These are phyloP conservation scores for Brachyhypopomus gauderio DNA, from an alignment of 2,113 vertebrate species.

Conservation along the genomic window DNA sequence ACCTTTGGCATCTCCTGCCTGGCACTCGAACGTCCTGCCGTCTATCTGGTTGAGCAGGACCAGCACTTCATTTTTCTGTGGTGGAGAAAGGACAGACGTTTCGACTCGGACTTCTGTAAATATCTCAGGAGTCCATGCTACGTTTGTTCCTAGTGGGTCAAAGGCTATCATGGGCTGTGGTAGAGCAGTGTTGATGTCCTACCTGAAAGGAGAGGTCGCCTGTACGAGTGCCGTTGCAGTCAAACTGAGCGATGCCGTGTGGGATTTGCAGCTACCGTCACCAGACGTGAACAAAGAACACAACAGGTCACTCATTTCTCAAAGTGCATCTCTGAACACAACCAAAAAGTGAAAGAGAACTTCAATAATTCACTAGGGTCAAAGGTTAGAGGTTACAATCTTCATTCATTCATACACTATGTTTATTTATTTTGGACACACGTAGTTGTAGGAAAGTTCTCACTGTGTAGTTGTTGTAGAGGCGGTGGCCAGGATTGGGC, in stretches of 20 bases:
- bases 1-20: constrained; percentile 72
- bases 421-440: not conserved
- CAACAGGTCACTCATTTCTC: not conserved
- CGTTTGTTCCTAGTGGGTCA: no score
- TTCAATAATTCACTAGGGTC: not conserved
- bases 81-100: not conserved
- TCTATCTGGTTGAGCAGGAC: constrained; percentile 74
- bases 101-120: not conserved
- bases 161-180: no score
- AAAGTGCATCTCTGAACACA: not conserved
- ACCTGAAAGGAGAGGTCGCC: constrained; percentile 86
- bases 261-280: constrained; percentile 79
- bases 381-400: not conserved
- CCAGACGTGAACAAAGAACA: constrained; percentile 24
- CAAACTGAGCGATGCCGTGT: constrained; percentile 78
- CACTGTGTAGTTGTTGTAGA: constrained; percentile 94
- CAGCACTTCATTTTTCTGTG: constrained; percentile 79
- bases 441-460: constrained; percentile 50
- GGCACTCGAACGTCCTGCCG: constrained; percentile 77
- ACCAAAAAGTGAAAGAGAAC: not conserved
- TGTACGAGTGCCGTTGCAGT: constrained; percentile 72
- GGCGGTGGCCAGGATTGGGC: constrained; percentile 88
- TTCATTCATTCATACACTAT: not conserved
- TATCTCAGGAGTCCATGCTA: not conserved
- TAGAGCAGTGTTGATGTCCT: constrained; percentile 24